These are phyloP conservation scores for Tangara arthus DNA, from an alignment of 2,797 vertebrate genomes.

Conservation along the genomic window DNA sequence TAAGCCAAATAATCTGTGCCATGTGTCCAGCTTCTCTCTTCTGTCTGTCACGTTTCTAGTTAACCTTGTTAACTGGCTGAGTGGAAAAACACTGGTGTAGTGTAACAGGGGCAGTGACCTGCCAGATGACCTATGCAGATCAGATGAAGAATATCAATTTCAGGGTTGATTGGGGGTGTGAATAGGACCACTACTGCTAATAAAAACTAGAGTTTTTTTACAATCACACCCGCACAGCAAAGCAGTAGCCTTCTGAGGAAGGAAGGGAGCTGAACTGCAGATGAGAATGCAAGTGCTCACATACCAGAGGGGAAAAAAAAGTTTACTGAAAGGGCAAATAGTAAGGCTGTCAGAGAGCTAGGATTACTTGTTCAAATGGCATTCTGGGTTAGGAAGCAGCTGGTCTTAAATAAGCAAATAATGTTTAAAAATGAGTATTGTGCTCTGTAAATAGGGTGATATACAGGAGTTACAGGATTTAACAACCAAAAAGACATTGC, in stretches of 20 bases:
- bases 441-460: slow-evolving; percentile 7
- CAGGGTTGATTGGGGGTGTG: slow-evolving; percentile 60
- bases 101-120: slow-evolving; percentile 80
- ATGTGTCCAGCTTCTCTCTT: slow-evolving; percentile 67
- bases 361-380: slow-evolving; percentile 42
- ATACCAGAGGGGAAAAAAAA: background rate
- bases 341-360: slow-evolving; percentile 15
- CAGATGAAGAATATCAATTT: slow-evolving; percentile 82
- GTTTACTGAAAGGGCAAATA: slow-evolving; percentile 13
- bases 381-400: slow-evolving; percentile 9
- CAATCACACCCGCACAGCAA: background rate
- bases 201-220: slow-evolving; percentile 45
- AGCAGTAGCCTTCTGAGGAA: background rate
- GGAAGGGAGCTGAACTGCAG: background rate
- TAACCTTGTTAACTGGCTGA: slow-evolving; percentile 77
- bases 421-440: background rate
- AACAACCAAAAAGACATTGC: background rate
- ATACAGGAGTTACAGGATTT: background rate
- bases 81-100: slow-evolving; percentile 76
- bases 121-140: slow-evolving; percentile 74
- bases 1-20: slow-evolving; percentile 59
- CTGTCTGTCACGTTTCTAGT: slow-evolving; percentile 48
- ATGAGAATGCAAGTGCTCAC: background rate
- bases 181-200: background rate
- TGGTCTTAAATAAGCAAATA: slow-evolving; percentile 45